phyloP scores from a whole-genome alignment of 2,888 invertebrate genomes.

The Troides aeacus region DNA sequence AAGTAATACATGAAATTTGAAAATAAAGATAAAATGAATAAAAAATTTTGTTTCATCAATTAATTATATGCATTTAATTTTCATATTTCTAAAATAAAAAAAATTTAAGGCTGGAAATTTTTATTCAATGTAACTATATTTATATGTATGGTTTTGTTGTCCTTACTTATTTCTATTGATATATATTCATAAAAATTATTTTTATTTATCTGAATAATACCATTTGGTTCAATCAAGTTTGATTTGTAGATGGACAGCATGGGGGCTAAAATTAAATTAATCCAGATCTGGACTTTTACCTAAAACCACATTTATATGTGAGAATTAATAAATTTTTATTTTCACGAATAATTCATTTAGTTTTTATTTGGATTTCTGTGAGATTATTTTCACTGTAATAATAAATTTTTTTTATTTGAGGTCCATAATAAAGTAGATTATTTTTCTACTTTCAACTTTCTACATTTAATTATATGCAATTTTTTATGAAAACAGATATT shows the following conservation, averaged over 20 bases:
- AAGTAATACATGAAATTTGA: not conserved
- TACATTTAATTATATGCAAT: not conserved
- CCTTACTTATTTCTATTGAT: too few relatives aligned
- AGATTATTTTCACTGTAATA: not conserved
- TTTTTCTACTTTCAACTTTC: not conserved
- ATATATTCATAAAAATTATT: too few relatives aligned
- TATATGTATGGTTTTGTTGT: too few relatives aligned
- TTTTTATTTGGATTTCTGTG: not conserved
- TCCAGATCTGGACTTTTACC: too few relatives aligned
- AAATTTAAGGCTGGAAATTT: not conserved
- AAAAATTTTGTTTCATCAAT: not conserved
- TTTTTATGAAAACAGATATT: not conserved
- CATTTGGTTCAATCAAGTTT: too few relatives aligned
- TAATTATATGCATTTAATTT: not conserved
- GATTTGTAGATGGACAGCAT: too few relatives aligned
- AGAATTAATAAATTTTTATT: too few relatives aligned
- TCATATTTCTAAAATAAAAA: not conserved
- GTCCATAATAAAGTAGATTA: not conserved
- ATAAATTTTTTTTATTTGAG: not conserved
- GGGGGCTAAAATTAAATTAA: too few relatives aligned
- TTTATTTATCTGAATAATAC: too few relatives aligned
- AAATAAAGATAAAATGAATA: not conserved
- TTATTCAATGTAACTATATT: not conserved
- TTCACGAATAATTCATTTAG: not conserved
- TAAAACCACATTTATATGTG: too few relatives aligned